Conservation (phyloP, 1,140 invertebrate species). For the Potamilus streckersoni region DNA sequence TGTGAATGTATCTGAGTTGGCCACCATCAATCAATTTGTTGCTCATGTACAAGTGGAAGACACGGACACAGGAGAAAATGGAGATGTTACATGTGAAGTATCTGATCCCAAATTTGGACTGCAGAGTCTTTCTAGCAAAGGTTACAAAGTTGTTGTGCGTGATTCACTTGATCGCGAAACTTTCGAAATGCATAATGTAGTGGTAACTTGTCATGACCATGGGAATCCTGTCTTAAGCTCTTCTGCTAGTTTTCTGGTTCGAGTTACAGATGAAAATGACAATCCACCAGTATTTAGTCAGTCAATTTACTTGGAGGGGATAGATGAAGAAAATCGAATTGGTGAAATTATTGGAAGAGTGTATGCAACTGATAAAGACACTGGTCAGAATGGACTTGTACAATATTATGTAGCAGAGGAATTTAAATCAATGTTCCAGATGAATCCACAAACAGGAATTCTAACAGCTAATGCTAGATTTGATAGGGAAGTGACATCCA, state of each 20-base stretch:
- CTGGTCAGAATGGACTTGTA: constrained; percentile 90
- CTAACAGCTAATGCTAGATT: constrained; percentile 85
- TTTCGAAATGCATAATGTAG: constrained; percentile 81
- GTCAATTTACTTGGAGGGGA: constrained; percentile 84
- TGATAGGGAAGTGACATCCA: constrained; percentile 89
- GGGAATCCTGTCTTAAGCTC: constrained; percentile 88
- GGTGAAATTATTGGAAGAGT: constrained; percentile 91
- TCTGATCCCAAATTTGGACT: constrained; percentile 41
- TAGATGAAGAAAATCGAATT: constrained; percentile 92
- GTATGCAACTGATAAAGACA: constrained; percentile 92
- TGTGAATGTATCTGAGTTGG: constrained; percentile 64
- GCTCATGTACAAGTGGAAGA: constrained; percentile 54
- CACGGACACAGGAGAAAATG: constrained; percentile 49
- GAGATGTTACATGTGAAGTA: constrained; percentile 47
- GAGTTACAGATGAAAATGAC: constrained; percentile 93
- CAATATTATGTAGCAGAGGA: constrained; percentile 80
- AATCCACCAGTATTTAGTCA: constrained; percentile 94
- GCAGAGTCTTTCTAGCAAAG: constrained; percentile 31
- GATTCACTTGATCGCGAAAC: constrained; percentile 92
- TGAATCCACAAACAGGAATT: constrained; percentile 86
- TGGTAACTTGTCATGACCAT: constrained; percentile 94
- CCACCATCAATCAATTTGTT: constrained; percentile 44
- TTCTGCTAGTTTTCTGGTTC: constrained; percentile 89
- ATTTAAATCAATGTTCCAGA: constrained; percentile 88
- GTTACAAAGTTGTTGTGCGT: constrained; percentile 77